Percentiles rank a stretch among this genome's conserved stretches.
Conservation (phyloP, 2,113 vertebrate species). For the Amphiprion percula region DNA sequence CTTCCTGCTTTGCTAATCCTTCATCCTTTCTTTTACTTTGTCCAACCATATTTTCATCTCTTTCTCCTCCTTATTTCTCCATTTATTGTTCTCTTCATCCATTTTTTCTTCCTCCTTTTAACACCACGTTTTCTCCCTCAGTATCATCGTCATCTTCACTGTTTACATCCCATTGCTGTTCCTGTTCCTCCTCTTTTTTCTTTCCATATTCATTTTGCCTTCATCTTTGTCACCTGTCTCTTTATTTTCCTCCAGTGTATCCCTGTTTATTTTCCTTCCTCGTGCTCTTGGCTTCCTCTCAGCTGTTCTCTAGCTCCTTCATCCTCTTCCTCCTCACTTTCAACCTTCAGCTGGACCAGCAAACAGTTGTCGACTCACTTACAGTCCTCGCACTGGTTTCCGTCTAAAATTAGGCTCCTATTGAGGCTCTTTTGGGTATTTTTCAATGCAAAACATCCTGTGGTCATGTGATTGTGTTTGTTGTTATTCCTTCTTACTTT, state of each 20-base stretch:
- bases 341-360: conserved; percentile 8
- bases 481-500: conserved; percentile 18
- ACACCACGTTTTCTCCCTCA: background rate
- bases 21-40: background rate
- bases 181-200: background rate
- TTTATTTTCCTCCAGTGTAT: too few relatives aligned
- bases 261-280: background rate
- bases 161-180: background rate
- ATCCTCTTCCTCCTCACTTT: background rate
- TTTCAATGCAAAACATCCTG: conserved; percentile 40
- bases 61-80: background rate
- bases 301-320: background rate
- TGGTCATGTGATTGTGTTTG: conserved; percentile 27
- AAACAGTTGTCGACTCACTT: conserved; percentile 10
- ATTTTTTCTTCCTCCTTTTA: background rate
- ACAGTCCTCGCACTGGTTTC: conserved; percentile 10
- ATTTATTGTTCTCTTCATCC: too few relatives aligned
- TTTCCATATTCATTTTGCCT: background rate
- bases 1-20: background rate
- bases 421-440: background rate
- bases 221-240: background rate
- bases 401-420: conserved; percentile 13
- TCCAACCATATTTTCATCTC: too few relatives aligned
- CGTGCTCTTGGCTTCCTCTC: background rate
- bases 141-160: background rate